Evolutionary conservation across 1,140 invertebrate species (phyloP), one percentile per base, ranked within the genome.

Genomic region (Zelostemma sp.): DNA sequence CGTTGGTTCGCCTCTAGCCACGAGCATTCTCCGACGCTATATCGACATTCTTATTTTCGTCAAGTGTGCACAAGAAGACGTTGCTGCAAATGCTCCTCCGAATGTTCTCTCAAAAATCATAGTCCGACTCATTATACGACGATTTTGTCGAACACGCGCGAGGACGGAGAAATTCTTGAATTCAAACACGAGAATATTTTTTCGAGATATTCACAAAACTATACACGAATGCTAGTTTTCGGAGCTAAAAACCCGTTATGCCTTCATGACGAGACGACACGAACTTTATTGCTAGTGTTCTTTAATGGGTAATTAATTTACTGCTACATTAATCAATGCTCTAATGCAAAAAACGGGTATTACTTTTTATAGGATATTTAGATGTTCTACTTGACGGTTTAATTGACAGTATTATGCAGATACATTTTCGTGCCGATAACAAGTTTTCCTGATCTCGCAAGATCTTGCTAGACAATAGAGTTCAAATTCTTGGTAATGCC

Each of bases 11-110:
- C 73, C 73, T 80, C 73, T 81, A 81, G 73, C 68, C 68, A 62
- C 71, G 62, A 75, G 77, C 75, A 81, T 82, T 81, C 78, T 64
- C 74, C 70, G 74, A 62, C 73, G 76, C 77, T 81, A 76, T 74
- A 68, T 69, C 62, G 62, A 68, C 57, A 72, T 68, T 74, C 59
- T 73, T 67, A 65, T 67, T 59, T 31, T 59, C 48, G n/a, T 51
- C 31, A 18, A 18, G 40, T 46, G 58, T n/a, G n/a, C n/a, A n/a
- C n/a, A n/a, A n/a, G n/a, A n/a, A n/a, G n/a, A n/a, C n/a, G n/a
- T n/a, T n/a, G n/a, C n/a, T n/a, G n/a, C n/a, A n/a, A n/a, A n/a
- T n/a, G n/a, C n/a, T n/a, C n/a, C n/a, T n/a, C n/a, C n/a, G n/a
- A n/a, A n/a, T n/a, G n/a, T n/a, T n/a, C n/a, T n/a, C n/a, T n/a